phyloP scores from a whole-genome alignment of 2,113 vertebrate genomes.

The Callopanchax toddi region DNA sequence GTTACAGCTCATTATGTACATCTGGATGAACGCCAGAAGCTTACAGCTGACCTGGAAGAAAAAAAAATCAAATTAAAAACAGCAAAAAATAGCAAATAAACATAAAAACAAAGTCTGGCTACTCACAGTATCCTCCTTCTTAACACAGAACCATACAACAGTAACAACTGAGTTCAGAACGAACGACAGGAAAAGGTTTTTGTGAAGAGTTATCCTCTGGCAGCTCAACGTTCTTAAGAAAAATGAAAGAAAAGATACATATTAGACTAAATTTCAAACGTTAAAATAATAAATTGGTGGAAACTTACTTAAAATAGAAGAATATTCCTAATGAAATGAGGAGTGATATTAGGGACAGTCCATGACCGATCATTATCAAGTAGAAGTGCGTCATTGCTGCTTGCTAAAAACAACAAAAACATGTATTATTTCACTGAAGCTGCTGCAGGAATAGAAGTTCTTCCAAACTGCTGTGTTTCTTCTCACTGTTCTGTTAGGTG shows the following conservation, averaged over 20 bases:
- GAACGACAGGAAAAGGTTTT: constrained; percentile 97
- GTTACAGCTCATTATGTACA: constrained; percentile 93
- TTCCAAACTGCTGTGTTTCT: not conserved
- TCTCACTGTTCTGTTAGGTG: constrained; percentile 81
- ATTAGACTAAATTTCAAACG: not conserved
- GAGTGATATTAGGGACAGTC: constrained; percentile 89
- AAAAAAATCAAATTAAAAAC: too few species aligned
- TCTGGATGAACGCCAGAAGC: constrained; percentile 88
- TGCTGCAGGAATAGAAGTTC: rapidly evolving
- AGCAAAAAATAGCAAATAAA: not conserved
- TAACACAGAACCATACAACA: constrained; percentile 85
- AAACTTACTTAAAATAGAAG: constrained; percentile 95
- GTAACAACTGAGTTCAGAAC: constrained; percentile 91
- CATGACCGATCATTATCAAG: constrained; percentile 92
- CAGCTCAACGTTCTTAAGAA: constrained; percentile 92
- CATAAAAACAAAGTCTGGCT: too few species aligned
- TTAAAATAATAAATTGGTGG: not conserved
- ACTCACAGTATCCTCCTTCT: constrained; percentile 90
- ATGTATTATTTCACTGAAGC: not conserved
- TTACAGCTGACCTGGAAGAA: constrained; percentile 87
- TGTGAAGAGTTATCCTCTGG: constrained; percentile 97
- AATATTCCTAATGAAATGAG: constrained; percentile 94
- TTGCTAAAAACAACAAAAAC: constrained; percentile 73
- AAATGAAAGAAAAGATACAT: not conserved
- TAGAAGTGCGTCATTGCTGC: constrained; percentile 91